Base-by-base conservation (phyloP, 1,140 invertebrate genomes). In the Pemphigus obesinymphae region DNA sequence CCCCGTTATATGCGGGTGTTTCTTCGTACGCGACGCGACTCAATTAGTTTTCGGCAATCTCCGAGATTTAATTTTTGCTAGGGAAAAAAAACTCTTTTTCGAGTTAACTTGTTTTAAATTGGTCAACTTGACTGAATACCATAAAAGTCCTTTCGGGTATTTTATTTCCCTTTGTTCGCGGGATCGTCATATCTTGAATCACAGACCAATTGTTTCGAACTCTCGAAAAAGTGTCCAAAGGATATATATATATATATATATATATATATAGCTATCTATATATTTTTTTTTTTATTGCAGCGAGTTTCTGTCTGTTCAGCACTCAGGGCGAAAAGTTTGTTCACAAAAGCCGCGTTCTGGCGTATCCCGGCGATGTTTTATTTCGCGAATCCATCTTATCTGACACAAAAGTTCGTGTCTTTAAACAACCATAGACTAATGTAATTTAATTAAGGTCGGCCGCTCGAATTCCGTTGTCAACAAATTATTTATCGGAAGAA, bases 101-200 rank as follows among this genome's bases (percentile, higher is more conserved):
- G 8, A 66, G 20, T 66, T 66, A 40, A 40, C 34, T 66, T 66
- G 63, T 66, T 66, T 66, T 66, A 66, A 37, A 66, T 66, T 66
- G 63, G 63, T 66, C 63, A 37, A 66, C 63, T 40, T 20, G 63
- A 66, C 37, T n/a, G 63, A 37, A 66, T 26, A 11, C 31, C 20
- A 66, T 66, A 66, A 37, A 66, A 66, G 63, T 37, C 10, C 20
- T 37, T 66, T 66, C 20, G 17, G 63, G 10, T 34, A 17, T 66
- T n/a, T n/a, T 66, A 66, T 66, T 66, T 66, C 13, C 63, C 63
- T 66, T 66, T 66, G 63, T 66, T 66, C 8, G 20, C 10, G 20
- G n/a, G 20, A 66, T 8, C 63, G 20, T 66, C 63, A 66, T 66
- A 66, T 66, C 34, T 37, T 8, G 34, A 37, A 66, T 66, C 63